Evolutionary conservation across 2,888 invertebrate species (phyloP).

Genomic region (Pedicia rivosa): DNA sequence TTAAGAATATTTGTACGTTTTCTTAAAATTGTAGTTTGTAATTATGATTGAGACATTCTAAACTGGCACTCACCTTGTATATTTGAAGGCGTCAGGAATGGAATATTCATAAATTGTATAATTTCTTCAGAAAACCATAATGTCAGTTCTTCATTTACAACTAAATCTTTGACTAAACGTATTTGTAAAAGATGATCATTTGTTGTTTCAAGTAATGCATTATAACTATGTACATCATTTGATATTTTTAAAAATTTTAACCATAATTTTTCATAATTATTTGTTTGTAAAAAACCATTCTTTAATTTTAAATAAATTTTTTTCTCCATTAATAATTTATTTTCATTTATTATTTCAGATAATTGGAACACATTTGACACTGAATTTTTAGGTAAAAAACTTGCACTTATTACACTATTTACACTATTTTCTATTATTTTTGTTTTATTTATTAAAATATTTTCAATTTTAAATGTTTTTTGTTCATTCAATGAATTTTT

Average conservation of each 20-base stretch:
- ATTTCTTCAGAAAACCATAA: constrained; percentile 75
- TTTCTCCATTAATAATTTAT: background rate
- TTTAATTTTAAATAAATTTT: constrained; percentile 1
- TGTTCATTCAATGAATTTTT: constrained; percentile 1
- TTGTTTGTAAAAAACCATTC: constrained; percentile 1
- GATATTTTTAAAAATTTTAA: constrained; percentile 32
- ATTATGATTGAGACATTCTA: background rate
- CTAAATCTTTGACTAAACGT: constrained; percentile 29
- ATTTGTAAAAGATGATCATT: constrained; percentile 20
- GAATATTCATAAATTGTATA: constrained; percentile 55
- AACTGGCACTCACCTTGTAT: constrained; percentile 48
- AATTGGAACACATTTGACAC: constrained; percentile 8
- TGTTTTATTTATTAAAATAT: constrained; percentile 7
- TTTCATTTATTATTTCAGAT: constrained; percentile 8
- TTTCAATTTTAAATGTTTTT: constrained; percentile 6
- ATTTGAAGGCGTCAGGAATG: constrained; percentile 60
- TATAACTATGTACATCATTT: constrained; percentile 40
- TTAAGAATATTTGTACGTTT: too few species aligned
- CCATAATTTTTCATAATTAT: constrained; percentile 13
- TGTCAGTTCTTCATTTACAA: constrained; percentile 49
- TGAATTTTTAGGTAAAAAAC: constrained; percentile 10
- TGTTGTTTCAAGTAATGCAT: constrained; percentile 27
- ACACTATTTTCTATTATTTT: background rate
- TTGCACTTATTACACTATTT: constrained; percentile 10
- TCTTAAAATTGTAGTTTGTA: too few species aligned